Evolutionary conservation across 2,797 vertebrate species (phyloP), one percentile per base, ranked within the genome.

Genomic region (Kryptopterus vitreolus): DNA sequence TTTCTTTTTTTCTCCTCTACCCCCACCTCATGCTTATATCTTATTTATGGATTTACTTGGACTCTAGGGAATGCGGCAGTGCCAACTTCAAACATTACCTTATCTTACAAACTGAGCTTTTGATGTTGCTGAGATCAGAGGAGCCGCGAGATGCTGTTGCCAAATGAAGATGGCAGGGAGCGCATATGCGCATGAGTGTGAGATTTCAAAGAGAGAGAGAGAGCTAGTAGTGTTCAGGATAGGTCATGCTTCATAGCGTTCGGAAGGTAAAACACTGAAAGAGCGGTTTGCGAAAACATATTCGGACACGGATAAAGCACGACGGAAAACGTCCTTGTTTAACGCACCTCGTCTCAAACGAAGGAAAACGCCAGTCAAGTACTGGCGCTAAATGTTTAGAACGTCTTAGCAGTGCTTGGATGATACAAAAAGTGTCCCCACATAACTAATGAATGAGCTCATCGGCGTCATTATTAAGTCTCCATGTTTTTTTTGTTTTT

Each of bases 21-120:
- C 38, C 3, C 38, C 38, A 6, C 38, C 38, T 9, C 10, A 43
- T 92, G 92, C 93, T 95, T 94, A 91, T 96, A 94, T 96, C 94
- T 97, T 96, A 95, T 96, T 96, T 95, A 95, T 95, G 95, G 95
- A 94, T 94, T 95, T 95, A 93, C 92, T 95, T 95, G 96, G 95
- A 95, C 95, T 93, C 94, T 88, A 87, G 95, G 95, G 95, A 96
- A 94, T 94, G 94, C 93, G 90, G 92, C 94, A 91, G 90, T 92
- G 93, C 92, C 93, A 95, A 96, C 96, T 96, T 97, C 96, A 98
- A 95, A 96, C 95, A 94, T 95, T 93, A 96, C 96, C 95, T 97
- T 96, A 96, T 97, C 96, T 96, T 96, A 95, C 95, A 96, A 95
- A 96, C 95, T 94, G 94, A 94, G 93, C 95, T 94, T 98, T 96